phyloP scores from a whole-genome alignment of 2,888 invertebrate species.

The Adelognathus sp. region DNA sequence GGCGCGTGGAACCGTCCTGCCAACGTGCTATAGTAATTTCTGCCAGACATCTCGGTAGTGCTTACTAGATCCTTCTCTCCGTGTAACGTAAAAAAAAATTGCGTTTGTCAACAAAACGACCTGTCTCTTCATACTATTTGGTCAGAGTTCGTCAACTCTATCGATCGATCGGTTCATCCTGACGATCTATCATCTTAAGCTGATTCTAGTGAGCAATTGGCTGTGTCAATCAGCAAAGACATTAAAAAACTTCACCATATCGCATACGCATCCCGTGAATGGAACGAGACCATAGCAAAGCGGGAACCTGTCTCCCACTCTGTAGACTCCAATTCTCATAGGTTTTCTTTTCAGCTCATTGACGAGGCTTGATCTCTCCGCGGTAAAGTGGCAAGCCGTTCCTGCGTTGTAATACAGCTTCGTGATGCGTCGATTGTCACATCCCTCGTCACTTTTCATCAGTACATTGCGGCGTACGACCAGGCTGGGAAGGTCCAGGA shows the following conservation, averaged over 20 bases:
- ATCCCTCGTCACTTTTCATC: not conserved
- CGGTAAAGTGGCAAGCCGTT: constrained; percentile 59
- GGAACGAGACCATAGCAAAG: constrained; percentile 56
- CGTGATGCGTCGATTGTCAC: not conserved
- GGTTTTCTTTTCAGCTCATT: constrained; percentile 52
- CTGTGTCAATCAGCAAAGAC: too few species aligned
- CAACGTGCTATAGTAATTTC: too few species aligned
- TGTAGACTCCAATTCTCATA: constrained; percentile 62
- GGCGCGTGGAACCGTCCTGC: too few species aligned
- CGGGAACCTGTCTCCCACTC: constrained; percentile 62
- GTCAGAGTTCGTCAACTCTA: too few species aligned
- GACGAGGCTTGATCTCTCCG: constrained; percentile 37
- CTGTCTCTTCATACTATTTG: too few species aligned
- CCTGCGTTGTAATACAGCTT: constrained; percentile 58
- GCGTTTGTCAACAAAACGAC: too few species aligned
- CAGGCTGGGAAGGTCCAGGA: constrained; percentile 60
- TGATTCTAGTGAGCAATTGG: too few species aligned
- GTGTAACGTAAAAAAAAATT: too few species aligned
- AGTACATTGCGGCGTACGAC: constrained; percentile 35
- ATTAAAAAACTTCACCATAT: constrained; percentile 58
- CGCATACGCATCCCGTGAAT: constrained; percentile 65
- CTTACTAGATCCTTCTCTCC: too few species aligned
- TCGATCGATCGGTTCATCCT: too few species aligned
- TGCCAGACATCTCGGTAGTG: too few species aligned
- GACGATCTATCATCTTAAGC: too few species aligned